phyloP scores from a whole-genome alignment of 2,113 vertebrate species.

The Limanda limanda region DNA sequence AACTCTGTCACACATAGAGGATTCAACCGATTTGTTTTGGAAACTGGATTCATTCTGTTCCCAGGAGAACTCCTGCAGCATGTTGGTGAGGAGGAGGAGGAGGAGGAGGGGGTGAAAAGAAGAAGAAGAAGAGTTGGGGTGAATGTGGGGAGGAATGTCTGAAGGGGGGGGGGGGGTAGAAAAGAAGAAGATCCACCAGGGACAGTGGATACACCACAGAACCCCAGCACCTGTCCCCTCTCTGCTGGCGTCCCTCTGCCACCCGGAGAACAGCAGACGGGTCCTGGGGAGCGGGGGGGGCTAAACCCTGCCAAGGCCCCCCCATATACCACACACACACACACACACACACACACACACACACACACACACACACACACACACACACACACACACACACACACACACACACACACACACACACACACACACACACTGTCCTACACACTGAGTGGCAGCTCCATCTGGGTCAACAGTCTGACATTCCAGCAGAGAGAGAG shows the following conservation, averaged over 20 bases:
- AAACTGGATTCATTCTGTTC: slow-evolving; percentile 15
- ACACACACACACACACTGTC: slow-evolving; percentile 60
- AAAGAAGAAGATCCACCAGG: slow-evolving; percentile 11
- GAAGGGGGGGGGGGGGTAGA: not conserved
- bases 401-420: too few relatives aligned
- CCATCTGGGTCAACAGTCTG: slow-evolving; percentile 82
- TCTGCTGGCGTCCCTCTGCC: slow-evolving; percentile 70
- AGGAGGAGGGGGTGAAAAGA: not conserved
- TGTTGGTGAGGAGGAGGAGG: not conserved
- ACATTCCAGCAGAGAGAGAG: slow-evolving; percentile 70
- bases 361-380: slow-evolving; percentile 59
- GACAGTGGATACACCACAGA: slow-evolving; percentile 39
- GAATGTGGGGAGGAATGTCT: slow-evolving; percentile 47
- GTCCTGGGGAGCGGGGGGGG: slow-evolving; percentile 46
- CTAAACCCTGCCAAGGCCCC: slow-evolving; percentile 35
- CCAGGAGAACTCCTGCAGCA: slow-evolving; percentile 15
- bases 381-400: slow-evolving; percentile 56
- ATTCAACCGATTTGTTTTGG: too few relatives aligned
- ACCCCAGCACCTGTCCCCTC: slow-evolving; percentile 79
- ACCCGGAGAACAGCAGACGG: slow-evolving; percentile 64
- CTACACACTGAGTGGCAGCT: slow-evolving; percentile 76
- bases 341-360: slow-evolving; percentile 65
- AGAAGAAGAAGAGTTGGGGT: not conserved
- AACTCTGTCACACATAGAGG: too few relatives aligned
- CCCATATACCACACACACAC: slow-evolving; percentile 34